These are phyloP conservation scores for human DNA, from an alignment of 2,113 vertebrate species.

Conservation along the genomic window GRCh38 chr16:17969001-17969500, in stretches of 20 bases:
- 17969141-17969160: conserved; percentile 74
- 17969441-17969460: background rate
- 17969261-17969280: conserved; percentile 59
- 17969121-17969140: conserved; percentile 71
- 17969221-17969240: conserved; percentile 80
- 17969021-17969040: conserved; percentile 62
- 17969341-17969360: conserved; percentile 50
- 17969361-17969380: conserved; percentile 31
- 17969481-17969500: background rate
- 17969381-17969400: background rate
- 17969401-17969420: background rate
- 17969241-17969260: conserved; percentile 73
- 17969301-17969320: conserved; percentile 70
- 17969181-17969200: conserved; percentile 79
- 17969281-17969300: conserved; percentile 71
- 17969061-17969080: conserved; percentile 56
- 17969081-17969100: conserved; percentile 64
- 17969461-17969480: background rate
- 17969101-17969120: conserved; percentile 59
- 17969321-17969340: conserved; percentile 73
- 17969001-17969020: conserved; percentile 25
- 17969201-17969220: conserved; percentile 76
- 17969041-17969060: background rate
- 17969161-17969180: conserved; percentile 73
- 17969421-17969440: background rate